Percentiles rank a stretch among this genome's conserved stretches.
Conservation (phyloP, 30 jellyfish, hydroid and myxozoan genomes). For the Aurelia aurita region DNA sequence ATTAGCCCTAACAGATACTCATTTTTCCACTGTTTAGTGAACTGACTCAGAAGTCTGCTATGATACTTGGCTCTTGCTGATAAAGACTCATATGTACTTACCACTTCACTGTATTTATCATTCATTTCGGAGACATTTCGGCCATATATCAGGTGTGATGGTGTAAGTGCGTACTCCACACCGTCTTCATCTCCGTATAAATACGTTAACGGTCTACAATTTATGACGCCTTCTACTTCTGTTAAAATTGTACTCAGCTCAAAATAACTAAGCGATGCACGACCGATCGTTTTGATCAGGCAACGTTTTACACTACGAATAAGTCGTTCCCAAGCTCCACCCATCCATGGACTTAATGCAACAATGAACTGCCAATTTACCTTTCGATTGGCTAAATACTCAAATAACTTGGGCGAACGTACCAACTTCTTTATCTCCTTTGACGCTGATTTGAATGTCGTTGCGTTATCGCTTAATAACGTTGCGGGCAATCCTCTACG, state of each 20-base stretch:
- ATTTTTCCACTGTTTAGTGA: slow-evolving; percentile 23
- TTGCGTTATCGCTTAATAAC: slow-evolving; percentile 20
- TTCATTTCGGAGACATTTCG: neutral
- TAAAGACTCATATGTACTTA: slow-evolving; percentile 31
- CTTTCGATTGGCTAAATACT: neutral
- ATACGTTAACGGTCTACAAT: slow-evolving; percentile 27
- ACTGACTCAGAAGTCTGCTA: neutral
- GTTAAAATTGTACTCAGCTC: slow-evolving; percentile 29
- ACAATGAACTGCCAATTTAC: slow-evolving; percentile 34
- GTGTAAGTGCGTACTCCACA: slow-evolving; percentile 24
- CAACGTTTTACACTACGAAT: slow-evolving; percentile 32
- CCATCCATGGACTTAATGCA: slow-evolving; percentile 18
- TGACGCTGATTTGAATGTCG: slow-evolving; percentile 15
- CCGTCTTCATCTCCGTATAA: slow-evolving; percentile 26
- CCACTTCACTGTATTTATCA: slow-evolving; percentile 24
- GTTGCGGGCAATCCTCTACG: slow-evolving; percentile 32
- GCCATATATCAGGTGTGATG: slow-evolving; percentile 52
- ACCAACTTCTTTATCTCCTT: slow-evolving; percentile 1
- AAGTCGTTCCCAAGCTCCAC: slow-evolving; percentile 29
- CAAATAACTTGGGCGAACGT: slow-evolving; percentile 12
- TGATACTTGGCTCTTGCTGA: slow-evolving; percentile 41
- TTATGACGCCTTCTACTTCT: slow-evolving; percentile 42
- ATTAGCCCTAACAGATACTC: slow-evolving; percentile 35
- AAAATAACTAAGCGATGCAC: neutral
- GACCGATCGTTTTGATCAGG: slow-evolving; percentile 11